phyloP scores from a whole-genome alignment of 2,888 invertebrate genomes.

The Lordiphosa fenestrarum region DNA sequence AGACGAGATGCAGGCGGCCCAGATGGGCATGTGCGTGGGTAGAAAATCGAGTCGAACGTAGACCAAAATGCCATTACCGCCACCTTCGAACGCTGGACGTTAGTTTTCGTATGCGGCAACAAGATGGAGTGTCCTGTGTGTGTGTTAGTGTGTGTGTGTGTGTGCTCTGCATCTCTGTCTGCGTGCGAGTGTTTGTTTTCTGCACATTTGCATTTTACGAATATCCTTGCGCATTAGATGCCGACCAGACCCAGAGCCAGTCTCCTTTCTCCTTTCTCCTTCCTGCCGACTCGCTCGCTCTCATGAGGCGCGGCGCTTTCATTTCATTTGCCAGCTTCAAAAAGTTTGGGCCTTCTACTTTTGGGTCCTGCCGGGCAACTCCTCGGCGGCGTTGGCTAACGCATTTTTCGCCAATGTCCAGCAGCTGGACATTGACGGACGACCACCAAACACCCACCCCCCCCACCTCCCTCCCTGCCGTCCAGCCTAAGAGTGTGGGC shows the following conservation, averaged over 20 bases:
- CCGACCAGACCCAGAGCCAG: constrained; percentile 21
- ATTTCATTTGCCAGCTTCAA: constrained; percentile 70
- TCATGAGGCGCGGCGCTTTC: constrained; percentile 63
- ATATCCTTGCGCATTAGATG: constrained; percentile 77
- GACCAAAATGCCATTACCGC: constrained; percentile 71
- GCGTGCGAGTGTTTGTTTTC: constrained; percentile 57
- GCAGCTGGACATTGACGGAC: constrained; percentile 71
- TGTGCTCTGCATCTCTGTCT: constrained; percentile 17
- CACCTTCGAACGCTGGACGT: constrained; percentile 62
- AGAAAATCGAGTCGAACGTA: constrained; percentile 63
- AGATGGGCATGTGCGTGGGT: constrained; percentile 53
- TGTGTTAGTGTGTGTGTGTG: constrained; percentile 15
- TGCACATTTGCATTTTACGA: constrained; percentile 76
- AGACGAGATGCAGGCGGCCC: constrained; percentile 5
- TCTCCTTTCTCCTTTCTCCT: constrained; percentile 31
- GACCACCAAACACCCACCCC: constrained; percentile 25
- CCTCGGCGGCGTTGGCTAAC: constrained; percentile 53
- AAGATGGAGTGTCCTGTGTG: constrained; percentile 48
- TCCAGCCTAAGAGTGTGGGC: constrained; percentile 39
- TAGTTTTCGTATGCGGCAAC: constrained; percentile 48
- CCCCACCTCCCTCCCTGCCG: not conserved
- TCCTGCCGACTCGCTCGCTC: constrained; percentile 30
- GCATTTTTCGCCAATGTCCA: constrained; percentile 72
- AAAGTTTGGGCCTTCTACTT: constrained; percentile 70
- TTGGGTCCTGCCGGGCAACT: constrained; percentile 26